Percentiles rank a stretch among this genome's conserved stretches.
phyloP scores from a whole-genome alignment of 1,140 invertebrate genomes.

The Macrobrachium rosenbergii region DNA sequence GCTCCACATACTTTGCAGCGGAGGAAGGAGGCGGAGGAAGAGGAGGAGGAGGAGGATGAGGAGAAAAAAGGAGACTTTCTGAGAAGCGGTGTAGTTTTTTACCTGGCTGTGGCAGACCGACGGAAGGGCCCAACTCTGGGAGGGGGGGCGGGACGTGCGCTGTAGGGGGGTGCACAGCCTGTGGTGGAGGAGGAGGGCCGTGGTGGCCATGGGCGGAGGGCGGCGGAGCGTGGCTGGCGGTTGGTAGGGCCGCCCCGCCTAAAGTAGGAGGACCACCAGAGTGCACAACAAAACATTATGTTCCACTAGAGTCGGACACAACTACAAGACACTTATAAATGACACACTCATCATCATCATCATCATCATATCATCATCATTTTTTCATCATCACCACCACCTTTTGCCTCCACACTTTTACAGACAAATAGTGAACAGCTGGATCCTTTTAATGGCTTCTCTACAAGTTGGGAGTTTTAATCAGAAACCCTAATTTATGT shows the following conservation, averaged over 20 bases:
- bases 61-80: constrained; percentile 15
- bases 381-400: no score
- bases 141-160: constrained; percentile 65
- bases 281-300: constrained; percentile 18
- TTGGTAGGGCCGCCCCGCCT: constrained; percentile 52
- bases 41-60: constrained; percentile 6
- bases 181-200: constrained; percentile 55
- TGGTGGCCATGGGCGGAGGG: constrained; percentile 65
- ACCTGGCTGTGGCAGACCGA: constrained; percentile 65
- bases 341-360: no score
- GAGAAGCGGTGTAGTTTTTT: constrained; percentile 26
- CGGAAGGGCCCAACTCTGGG: constrained; percentile 65
- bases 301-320: background rate
- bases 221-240: constrained; percentile 62
- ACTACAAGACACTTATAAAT: background rate
- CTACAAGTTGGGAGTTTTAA: no score
- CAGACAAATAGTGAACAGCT: no score
- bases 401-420: no score
- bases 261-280: constrained; percentile 19
- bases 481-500: no score
- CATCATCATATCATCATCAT: no score
- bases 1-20: constrained; percentile 2
- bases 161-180: constrained; percentile 60
- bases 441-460: no score
- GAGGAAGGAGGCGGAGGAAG: background rate